Percentiles rank a stretch among this genome's conserved stretches.
Evolutionary conservation across 2,113 vertebrate species (phyloP).

Genomic region (Dendropsophus ebraccatus): DNA sequence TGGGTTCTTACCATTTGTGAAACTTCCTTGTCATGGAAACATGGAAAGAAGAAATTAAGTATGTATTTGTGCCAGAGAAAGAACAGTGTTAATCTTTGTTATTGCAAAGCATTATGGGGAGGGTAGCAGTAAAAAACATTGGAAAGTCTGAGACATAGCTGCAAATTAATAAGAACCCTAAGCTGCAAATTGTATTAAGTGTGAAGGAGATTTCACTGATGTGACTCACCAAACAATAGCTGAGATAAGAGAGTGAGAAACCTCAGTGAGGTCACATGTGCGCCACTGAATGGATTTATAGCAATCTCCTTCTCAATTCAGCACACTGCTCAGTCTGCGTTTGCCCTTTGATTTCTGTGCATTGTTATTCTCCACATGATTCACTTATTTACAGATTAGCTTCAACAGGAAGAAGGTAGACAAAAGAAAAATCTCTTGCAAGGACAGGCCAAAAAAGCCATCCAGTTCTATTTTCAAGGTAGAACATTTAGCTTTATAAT

Average conservation of each 20-base stretch:
- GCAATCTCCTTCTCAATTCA: conserved; percentile 48
- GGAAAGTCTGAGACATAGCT: background rate
- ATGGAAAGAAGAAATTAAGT: background rate
- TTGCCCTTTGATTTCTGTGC: conserved; percentile 38
- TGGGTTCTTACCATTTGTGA: background rate
- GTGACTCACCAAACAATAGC: conserved; percentile 6
- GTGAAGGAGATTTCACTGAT: conserved; percentile 43
- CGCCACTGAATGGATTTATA: conserved; percentile 23
- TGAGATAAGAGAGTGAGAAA: conserved; percentile 19
- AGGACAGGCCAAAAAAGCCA: conserved; percentile 28
- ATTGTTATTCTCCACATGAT: conserved; percentile 53
- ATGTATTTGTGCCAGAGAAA: no score
- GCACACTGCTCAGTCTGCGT: conserved; percentile 19
- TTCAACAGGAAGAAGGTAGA: conserved; percentile 37
- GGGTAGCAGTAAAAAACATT: background rate
- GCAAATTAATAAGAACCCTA: conserved; percentile 22
- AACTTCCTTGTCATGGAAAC: background rate
- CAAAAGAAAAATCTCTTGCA: conserved; percentile 23
- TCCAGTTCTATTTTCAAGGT: background rate
- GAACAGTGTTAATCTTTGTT: background rate
- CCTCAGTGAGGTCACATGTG: conserved; percentile 7
- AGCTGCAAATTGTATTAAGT: conserved; percentile 31
- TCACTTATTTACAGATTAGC: conserved; percentile 51
- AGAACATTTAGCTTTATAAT: background rate
- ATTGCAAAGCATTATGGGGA: background rate